Percentiles rank a stretch among this genome's conserved stretches.
Evolutionary conservation across 2,113 vertebrate genomes (phyloP).

Genomic region (Turdus rufiventris): DNA sequence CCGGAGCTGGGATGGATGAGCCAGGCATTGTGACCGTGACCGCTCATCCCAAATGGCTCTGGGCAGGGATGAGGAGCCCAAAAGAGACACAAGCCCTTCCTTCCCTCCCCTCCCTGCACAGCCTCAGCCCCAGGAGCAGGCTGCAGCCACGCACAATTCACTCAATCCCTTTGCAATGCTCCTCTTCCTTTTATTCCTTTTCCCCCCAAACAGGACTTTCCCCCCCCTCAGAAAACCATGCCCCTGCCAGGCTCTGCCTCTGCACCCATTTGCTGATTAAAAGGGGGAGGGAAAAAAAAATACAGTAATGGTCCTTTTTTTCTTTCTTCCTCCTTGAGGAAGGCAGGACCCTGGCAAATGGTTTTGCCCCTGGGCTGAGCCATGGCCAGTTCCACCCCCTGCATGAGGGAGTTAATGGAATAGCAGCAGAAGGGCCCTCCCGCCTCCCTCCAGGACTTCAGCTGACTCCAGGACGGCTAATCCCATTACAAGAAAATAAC

Average conservation of each 20-base stretch:
- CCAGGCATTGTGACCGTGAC: not conserved
- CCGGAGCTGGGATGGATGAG: not conserved
- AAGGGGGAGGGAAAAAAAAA: not conserved
- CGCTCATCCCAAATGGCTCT: not conserved
- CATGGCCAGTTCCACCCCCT: slow-evolving; percentile 43
- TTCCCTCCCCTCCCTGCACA: not conserved
- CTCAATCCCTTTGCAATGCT: not conserved
- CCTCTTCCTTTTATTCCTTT: not conserved
- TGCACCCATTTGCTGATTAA: not conserved
- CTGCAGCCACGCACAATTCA: not conserved
- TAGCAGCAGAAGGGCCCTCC: not conserved
- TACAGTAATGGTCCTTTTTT: slow-evolving; percentile 7
- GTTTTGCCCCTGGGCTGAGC: slow-evolving; percentile 59
- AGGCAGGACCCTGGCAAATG: slow-evolving; percentile 40
- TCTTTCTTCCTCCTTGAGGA: slow-evolving; percentile 35
- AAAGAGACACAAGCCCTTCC: not conserved
- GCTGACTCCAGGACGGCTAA: slow-evolving; percentile 69
- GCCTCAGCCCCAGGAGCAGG: not conserved
- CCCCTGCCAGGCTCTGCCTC: not conserved
- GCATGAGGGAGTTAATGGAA: slow-evolving; percentile 49
- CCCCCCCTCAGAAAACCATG: not conserved
- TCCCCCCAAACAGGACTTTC: not conserved
- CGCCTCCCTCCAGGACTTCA: slow-evolving; percentile 51
- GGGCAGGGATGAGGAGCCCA: not conserved
- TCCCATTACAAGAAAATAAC: slow-evolving; percentile 80